A percentile compares a stretch with the other conserved stretches of the same genome.
Conservation (phyloP, 2,888 invertebrate species). For the Caenorhabditis macrosperma region DNA sequence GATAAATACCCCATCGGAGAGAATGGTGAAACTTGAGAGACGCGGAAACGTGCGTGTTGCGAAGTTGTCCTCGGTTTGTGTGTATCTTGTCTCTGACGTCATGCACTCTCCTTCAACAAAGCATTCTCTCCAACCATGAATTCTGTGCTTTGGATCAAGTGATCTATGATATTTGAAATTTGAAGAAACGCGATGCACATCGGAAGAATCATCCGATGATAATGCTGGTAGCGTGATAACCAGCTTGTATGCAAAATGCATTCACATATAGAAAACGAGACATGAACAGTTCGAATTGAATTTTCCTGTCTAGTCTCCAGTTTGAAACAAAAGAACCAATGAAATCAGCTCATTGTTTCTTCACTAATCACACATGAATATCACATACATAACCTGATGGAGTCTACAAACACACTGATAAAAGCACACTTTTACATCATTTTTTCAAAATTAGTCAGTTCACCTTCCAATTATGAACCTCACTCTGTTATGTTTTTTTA, state of each 20-base stretch:
- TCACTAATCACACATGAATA: not conserved
- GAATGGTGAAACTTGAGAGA: not conserved
- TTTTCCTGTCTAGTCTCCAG: not conserved
- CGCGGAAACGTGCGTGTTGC: constrained; percentile 13
- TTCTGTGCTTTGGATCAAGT: not conserved
- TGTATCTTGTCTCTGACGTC: constrained; percentile 23
- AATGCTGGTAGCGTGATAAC: constrained; percentile 15
- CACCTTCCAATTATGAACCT: no score
- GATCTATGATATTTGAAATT: constrained; percentile 47
- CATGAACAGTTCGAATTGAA: not conserved
- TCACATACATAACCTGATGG: not conserved
- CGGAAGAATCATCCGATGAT: constrained; percentile 28
- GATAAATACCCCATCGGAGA: constrained; percentile 35
- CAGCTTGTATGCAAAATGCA: not conserved
- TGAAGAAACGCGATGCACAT: not conserved
- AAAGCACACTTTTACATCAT: constrained; percentile 9
- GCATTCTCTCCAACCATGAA: not conserved
- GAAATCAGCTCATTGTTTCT: not conserved
- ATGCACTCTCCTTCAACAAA: not conserved
- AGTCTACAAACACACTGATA: constrained; percentile 1
- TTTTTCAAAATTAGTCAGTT: not conserved
- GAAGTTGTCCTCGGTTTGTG: no score
- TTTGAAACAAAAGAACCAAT: not conserved
- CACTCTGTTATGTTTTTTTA: no score
- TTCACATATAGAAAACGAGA: not conserved